Evolutionary conservation across 2,797 vertebrate species (phyloP).

Genomic region (Ptychadena robeensis): DNA sequence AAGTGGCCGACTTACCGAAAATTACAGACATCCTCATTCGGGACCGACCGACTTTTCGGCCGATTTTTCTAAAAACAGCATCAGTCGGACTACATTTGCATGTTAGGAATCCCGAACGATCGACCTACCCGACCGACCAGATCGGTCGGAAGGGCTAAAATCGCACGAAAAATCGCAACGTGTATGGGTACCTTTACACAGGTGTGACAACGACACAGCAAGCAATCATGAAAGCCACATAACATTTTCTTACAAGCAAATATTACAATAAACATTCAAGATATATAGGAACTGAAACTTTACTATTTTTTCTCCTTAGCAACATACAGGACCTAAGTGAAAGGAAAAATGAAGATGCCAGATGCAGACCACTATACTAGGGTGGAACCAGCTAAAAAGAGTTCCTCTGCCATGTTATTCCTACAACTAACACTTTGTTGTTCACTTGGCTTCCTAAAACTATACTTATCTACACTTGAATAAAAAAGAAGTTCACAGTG

Average conservation of each 20-base stretch:
- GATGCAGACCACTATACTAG: neutral
- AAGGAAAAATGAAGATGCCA: neutral
- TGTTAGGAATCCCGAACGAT: too few species aligned
- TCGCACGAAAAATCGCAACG: too few species aligned
- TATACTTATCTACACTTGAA: neutral
- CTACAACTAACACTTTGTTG: neutral
- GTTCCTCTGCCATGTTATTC: neutral
- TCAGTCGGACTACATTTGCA: too few species aligned
- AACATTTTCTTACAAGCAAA: neutral
- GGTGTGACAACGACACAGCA: too few species aligned
- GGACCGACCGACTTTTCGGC: too few species aligned
- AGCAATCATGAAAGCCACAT: too few species aligned
- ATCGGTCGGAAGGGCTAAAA: too few species aligned
- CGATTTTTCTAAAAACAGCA: too few species aligned
- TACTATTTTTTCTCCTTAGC: neutral
- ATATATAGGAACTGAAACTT: neutral
- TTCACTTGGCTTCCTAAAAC: neutral
- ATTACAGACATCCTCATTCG: too few species aligned
- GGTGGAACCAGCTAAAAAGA: slow-evolving; percentile 1
- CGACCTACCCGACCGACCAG: too few species aligned
- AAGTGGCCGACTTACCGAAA: too few species aligned
- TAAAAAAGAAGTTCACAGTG: neutral
- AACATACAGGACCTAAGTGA: neutral
- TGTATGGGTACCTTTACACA: too few species aligned
- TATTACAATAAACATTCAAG: neutral